These are phyloP conservation scores for Phylloscopus whistleri DNA, from an alignment of 2,113 vertebrate genomes.

Conservation along the genomic window DNA sequence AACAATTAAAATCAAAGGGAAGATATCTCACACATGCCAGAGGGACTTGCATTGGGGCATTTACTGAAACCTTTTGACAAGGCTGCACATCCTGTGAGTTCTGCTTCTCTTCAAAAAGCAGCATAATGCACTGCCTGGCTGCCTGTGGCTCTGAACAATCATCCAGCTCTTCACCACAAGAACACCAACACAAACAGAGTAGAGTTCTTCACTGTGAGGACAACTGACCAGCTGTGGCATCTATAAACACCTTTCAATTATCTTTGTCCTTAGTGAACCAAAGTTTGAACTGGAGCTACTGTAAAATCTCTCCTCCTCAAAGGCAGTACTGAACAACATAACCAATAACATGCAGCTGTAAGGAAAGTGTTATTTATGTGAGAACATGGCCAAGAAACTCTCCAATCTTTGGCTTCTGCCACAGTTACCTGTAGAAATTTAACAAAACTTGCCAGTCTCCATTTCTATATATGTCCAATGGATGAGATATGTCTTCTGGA, in stretches of 20 bases:
- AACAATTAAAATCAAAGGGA: neutral
- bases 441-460: neutral
- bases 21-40: neutral
- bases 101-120: neutral
- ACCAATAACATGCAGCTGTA: neutral
- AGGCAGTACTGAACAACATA: neutral
- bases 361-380: neutral
- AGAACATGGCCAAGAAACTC: neutral
- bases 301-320: neutral
- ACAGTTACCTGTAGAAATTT: neutral
- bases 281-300: neutral
- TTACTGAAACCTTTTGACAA: neutral
- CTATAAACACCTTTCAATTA: neutral
- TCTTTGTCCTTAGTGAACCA: neutral
- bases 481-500: neutral
- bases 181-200: neutral
- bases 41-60: neutral
- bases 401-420: neutral
- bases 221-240: neutral
- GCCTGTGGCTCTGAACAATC: neutral
- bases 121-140: neutral
- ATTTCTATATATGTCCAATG: neutral
- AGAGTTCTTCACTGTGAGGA: neutral
- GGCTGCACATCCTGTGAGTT: neutral
- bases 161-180: neutral